Evolutionary conservation across 1,140 invertebrate genomes (phyloP), one percentile per base, ranked within the genome.

Genomic region (Caerostris darwini): DNA sequence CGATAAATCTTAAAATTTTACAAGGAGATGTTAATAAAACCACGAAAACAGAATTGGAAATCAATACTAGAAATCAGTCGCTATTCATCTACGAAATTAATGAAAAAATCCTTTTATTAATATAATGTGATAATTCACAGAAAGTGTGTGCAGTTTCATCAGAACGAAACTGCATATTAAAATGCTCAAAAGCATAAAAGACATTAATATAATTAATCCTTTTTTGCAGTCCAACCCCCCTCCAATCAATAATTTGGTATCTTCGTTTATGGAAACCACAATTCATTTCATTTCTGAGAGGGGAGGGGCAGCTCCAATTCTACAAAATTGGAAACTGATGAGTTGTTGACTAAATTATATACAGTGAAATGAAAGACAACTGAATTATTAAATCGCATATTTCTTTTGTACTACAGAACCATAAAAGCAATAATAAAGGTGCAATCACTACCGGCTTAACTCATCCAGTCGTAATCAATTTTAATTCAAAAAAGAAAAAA

Each of bases 161-260:
- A 34, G 53, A 77, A 77, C 34, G n/a, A 12, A 12, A 0, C 12
- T 53, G 8, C 8, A 12, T 4, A 77, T 77, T 77, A n/a, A 85
- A 85, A 85, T 57, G 17, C 19, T 58, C 10, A 85, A 19, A 85
- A 58, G 83, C 17, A 56, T n/a, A n/a, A n/a, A n/a, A 85, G 83
- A 85, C 54, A 58, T 59, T 85, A 57, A 85, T 85, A 85, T 58
- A 58, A 85, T 59, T 57, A 85, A n/a, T 85, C 58, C 83, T 58
- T 57, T 58, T 58, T 56, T 57, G 4, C 17, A n/a, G 8, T 7
- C 0, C 7, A 81, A 57, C n/a, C 34, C 34, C 34, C 34, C 34
- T 34, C 34, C 17, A 85, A 85, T 85, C 19, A 59, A 57, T 59
- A 14, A 8, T 59, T 58, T 59, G 17, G 57, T 85, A 10, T 58